Conservation (phyloP, 2,888 invertebrate species). For the Cyclophora punctaria region DNA sequence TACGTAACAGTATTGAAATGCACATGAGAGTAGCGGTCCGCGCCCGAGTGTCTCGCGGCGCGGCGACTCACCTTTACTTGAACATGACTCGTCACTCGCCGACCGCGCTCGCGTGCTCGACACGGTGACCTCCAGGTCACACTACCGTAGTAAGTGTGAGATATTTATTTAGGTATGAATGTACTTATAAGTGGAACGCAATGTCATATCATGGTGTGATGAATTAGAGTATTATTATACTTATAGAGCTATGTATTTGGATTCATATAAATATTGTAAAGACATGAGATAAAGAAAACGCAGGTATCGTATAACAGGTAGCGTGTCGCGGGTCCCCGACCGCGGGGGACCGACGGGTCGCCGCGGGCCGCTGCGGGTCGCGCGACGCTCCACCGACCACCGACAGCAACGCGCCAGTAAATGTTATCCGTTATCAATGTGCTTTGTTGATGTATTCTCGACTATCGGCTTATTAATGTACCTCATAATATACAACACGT, state of each 20-base stretch:
- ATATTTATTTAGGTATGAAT: background rate
- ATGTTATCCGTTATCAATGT: too few species aligned
- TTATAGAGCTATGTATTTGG: conserved; percentile 10
- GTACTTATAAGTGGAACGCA: conserved; percentile 30
- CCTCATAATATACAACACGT: conserved; percentile 16
- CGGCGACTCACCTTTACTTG: too few species aligned
- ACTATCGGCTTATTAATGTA: too few species aligned
- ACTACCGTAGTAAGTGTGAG: conserved; percentile 3
- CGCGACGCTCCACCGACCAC: too few species aligned
- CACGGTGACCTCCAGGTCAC: background rate
- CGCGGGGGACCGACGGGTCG: background rate
- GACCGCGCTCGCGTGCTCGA: too few species aligned
- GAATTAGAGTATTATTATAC: conserved; percentile 7
- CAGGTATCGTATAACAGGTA: background rate
- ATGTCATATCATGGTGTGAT: conserved; percentile 67
- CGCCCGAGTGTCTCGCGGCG: too few species aligned
- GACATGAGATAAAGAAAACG: background rate
- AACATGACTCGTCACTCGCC: too few species aligned
- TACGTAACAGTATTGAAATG: too few species aligned
- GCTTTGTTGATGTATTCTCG: too few species aligned
- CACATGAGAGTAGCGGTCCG: too few species aligned
- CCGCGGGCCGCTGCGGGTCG: too few species aligned
- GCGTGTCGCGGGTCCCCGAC: background rate
- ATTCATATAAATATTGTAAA: conserved; percentile 5
- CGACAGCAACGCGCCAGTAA: too few species aligned